Conservation (phyloP, 1,140 invertebrate species). For the Drosophila hydei region DNA sequence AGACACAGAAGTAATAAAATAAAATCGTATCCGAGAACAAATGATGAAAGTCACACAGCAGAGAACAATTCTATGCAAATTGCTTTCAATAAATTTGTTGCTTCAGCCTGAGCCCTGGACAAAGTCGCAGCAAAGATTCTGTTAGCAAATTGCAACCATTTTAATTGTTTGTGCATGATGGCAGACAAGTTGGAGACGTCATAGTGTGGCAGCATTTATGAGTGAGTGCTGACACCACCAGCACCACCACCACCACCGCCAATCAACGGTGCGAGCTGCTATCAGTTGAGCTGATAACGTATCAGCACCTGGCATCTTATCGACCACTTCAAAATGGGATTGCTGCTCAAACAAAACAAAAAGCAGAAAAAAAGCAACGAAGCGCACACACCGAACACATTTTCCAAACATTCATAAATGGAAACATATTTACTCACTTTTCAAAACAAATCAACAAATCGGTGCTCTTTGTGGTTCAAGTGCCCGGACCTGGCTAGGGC, state of each 20-base stretch:
- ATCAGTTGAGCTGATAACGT: slow-evolving; percentile 61
- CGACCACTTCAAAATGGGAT: slow-evolving; percentile 79
- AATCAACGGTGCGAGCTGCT: slow-evolving; percentile 55
- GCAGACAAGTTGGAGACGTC: slow-evolving; percentile 50
- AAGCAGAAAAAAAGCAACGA: slow-evolving; percentile 31
- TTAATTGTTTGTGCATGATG: slow-evolving; percentile 38
- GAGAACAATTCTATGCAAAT: slow-evolving; percentile 76
- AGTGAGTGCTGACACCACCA: not conserved
- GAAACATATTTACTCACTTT: slow-evolving; percentile 83
- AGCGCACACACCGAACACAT: slow-evolving; percentile 37
- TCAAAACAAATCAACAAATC: slow-evolving; percentile 83
- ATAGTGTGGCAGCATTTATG: not conserved
- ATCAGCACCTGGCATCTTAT: slow-evolving; percentile 80
- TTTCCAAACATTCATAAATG: slow-evolving; percentile 82
- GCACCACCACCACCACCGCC: slow-evolving; percentile 18
- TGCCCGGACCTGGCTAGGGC: slow-evolving; percentile 26
- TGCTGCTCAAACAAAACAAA: slow-evolving; percentile 77
- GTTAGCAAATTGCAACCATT: slow-evolving; percentile 64
- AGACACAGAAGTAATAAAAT: slow-evolving; percentile 59
- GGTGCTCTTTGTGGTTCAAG: slow-evolving; percentile 80
- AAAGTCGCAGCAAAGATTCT: slow-evolving; percentile 53
- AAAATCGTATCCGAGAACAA: slow-evolving; percentile 72
- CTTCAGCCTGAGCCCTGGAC: slow-evolving; percentile 38
- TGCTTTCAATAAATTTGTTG: slow-evolving; percentile 83
- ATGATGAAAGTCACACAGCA: slow-evolving; percentile 67